phyloP scores from a whole-genome alignment of 2,113 vertebrate genomes.

The Physeter macrocephalus region DNA sequence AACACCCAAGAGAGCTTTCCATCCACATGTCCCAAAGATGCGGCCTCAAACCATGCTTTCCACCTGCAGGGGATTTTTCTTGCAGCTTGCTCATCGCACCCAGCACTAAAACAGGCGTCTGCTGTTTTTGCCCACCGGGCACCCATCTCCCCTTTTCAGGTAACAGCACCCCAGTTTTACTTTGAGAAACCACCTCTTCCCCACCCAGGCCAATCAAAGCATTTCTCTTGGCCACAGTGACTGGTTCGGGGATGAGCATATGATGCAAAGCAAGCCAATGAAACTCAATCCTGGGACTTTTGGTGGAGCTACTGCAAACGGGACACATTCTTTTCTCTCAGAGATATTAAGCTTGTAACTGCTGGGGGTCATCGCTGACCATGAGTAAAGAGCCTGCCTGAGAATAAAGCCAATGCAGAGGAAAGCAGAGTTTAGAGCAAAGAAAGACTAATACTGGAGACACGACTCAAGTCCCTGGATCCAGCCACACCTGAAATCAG shows the following conservation, averaged over 20 bases:
- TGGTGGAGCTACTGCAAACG: neutral
- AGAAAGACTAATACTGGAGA: neutral
- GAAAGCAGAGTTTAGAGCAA: neutral
- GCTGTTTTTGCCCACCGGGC: neutral
- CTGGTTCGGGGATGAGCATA: neutral
- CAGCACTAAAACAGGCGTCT: neutral
- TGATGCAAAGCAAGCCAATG: neutral
- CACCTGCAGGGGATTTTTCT: neutral
- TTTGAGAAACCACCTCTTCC: neutral
- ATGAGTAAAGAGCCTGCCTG: neutral
- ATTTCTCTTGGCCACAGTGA: neutral
- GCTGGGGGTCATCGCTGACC: neutral
- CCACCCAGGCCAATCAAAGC: neutral
- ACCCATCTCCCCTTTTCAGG: neutral
- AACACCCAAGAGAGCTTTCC: neutral
- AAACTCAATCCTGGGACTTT: neutral
- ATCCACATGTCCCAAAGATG: neutral
- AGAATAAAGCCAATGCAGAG: neutral
- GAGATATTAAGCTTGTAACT: neutral
- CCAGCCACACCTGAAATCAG: neutral
- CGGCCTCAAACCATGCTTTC: neutral
- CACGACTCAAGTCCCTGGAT: neutral
- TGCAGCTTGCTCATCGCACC: neutral
- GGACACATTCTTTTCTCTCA: neutral
- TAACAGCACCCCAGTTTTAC: neutral